Evolutionary conservation across 2,113 vertebrate species (phyloP).

Genomic region (Atlantisia rogersi): DNA sequence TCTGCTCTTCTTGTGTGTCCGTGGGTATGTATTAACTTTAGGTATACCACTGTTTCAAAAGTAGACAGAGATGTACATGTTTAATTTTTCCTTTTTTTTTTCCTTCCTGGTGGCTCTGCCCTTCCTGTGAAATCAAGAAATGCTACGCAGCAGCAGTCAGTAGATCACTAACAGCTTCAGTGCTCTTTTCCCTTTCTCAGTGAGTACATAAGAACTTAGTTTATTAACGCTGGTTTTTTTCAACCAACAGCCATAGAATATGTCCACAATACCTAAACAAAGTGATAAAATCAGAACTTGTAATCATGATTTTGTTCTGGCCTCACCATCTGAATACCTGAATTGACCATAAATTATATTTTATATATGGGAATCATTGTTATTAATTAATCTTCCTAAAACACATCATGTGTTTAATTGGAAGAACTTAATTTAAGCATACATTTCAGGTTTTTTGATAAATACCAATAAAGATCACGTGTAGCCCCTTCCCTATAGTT

Average conservation of each 20-base stretch:
- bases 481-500: background rate
- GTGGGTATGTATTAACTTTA: background rate
- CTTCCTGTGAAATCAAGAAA: background rate
- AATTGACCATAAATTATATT: background rate
- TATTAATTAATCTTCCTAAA: background rate
- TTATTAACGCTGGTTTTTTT: background rate
- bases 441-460: background rate
- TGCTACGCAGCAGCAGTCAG: background rate
- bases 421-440: background rate
- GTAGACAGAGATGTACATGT: background rate
- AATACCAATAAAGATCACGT: background rate
- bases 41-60: background rate
- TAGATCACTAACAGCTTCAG: background rate
- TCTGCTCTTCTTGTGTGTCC: slow-evolving; percentile 5
- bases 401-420: background rate
- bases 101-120: background rate
- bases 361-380: background rate
- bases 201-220: background rate
- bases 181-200: background rate
- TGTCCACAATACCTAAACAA: background rate
- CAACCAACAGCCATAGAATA: background rate
- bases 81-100: background rate
- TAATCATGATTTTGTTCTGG: background rate
- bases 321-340: background rate
- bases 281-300: background rate